A percentile compares a stretch with the other conserved stretches of the same genome.
Conservation (phyloP, 2,888 invertebrate species). For the Eutolmus rufibarbis region DNA sequence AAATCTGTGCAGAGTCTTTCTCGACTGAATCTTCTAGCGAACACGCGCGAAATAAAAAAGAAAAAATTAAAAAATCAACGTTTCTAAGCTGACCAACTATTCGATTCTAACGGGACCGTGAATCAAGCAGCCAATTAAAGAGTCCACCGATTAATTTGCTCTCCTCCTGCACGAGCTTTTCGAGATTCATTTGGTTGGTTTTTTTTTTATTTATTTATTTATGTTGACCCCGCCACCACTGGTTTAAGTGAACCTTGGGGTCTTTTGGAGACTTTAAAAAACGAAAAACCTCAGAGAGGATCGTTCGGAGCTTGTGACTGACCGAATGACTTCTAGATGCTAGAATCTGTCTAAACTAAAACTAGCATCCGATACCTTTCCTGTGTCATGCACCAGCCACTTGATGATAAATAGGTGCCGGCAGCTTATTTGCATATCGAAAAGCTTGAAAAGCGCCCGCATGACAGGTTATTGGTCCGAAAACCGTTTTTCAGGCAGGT, state of each 20-base stretch:
- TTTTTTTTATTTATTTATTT: not conserved
- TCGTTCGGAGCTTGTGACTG: not conserved
- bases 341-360: not conserved
- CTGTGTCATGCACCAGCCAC: not conserved
- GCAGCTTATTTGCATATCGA: conserved; percentile 24
- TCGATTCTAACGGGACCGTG: conserved; percentile 34
- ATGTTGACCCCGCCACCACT: not conserved
- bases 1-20: not conserved
- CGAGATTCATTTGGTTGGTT: not conserved
- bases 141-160: conserved; percentile 46
- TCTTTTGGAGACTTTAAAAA: not conserved
- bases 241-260: not conserved
- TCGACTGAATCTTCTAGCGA: not conserved
- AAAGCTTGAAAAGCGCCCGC: not conserved
- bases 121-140: conserved; percentile 45
- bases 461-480: conserved; percentile 27
- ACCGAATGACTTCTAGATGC: not conserved
- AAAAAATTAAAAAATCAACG: not conserved
- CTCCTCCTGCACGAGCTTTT: conserved; percentile 4
- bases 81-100: conserved; percentile 8
- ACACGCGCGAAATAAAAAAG: not conserved
- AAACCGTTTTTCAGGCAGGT: conserved; percentile 12
- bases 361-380: not conserved
- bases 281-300: not conserved
- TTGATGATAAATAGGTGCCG: not conserved